Conservation (phyloP, 2,113 vertebrate genomes). For the Phaethon lepturus region DNA sequence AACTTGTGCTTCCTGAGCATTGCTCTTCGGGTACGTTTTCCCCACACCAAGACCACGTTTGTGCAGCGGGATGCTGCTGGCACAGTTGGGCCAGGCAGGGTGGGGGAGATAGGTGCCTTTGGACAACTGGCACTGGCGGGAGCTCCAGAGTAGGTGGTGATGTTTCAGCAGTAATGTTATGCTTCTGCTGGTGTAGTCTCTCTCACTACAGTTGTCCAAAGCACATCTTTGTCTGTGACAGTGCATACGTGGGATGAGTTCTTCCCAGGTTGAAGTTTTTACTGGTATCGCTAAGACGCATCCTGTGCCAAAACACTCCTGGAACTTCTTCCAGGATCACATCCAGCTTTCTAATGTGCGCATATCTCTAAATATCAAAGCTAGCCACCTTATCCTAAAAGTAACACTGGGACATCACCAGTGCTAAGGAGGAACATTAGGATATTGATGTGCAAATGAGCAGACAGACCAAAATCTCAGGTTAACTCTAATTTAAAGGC, state of each 20-base stretch:
- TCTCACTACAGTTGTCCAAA: not conserved
- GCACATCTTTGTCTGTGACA: not conserved
- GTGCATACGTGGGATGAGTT: not conserved
- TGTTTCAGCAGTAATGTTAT: not conserved
- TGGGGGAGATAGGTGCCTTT: not conserved
- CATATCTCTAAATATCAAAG: conserved; percentile 60
- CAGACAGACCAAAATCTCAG: not conserved
- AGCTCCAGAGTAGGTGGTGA: not conserved
- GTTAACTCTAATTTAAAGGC: conserved; percentile 36
- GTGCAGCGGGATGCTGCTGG: not conserved
- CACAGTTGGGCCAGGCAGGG: not conserved
- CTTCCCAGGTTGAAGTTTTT: not conserved
- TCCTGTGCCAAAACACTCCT: not conserved
- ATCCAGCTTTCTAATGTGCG: conserved; percentile 30
- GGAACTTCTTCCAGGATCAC: not conserved
- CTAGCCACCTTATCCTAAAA: conserved; percentile 18
- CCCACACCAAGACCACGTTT: not conserved
- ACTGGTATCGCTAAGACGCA: not conserved
- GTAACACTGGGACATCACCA: conserved; percentile 9
- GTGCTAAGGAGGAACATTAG: not conserved
- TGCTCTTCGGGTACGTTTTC: not conserved
- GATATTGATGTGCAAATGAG: conserved; percentile 61
- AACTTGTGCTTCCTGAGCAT: not conserved
- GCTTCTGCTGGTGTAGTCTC: not conserved
- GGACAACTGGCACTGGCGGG: not conserved